phyloP scores from a whole-genome alignment of 2,888 invertebrate species.

The Scotopteryx bipunctaria region DNA sequence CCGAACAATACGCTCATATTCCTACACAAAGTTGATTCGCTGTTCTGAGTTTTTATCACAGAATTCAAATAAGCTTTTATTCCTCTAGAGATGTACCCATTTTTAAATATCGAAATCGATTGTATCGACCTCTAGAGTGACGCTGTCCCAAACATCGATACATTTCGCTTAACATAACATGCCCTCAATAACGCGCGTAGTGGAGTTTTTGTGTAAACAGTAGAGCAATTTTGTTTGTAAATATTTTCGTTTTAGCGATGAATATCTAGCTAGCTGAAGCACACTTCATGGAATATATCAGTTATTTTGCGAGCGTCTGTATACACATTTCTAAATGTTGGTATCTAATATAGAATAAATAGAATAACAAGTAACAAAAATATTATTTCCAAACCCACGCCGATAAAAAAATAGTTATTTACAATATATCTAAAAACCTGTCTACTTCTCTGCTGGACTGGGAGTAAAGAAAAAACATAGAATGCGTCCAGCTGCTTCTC shows the following conservation, averaged over 20 bases:
- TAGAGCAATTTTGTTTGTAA: conserved; percentile 20
- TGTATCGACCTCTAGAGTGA: conserved; percentile 24
- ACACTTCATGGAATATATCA: not conserved
- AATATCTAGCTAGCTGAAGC: not conserved
- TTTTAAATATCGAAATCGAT: conserved; percentile 8
- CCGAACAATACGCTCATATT: too few species aligned
- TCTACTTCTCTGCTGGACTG: too few species aligned
- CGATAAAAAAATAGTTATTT: too few species aligned
- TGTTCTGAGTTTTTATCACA: too few species aligned
- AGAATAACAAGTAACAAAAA: too few species aligned
- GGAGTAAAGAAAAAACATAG: too few species aligned
- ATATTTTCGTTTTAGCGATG: conserved; percentile 12
- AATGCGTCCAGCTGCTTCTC: too few species aligned
- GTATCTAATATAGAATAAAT: too few species aligned
- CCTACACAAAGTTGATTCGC: too few species aligned
- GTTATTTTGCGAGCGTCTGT: not conserved
- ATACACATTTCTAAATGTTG: too few species aligned
- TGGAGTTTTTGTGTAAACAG: conserved; percentile 18
- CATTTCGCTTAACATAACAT: conserved; percentile 20
- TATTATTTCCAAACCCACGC: too few species aligned
- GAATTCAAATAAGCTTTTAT: conserved; percentile 26
- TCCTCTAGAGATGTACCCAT: conserved; percentile 5
- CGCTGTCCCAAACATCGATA: conserved; percentile 13
- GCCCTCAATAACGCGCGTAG: conserved; percentile 14
- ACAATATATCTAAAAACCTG: too few species aligned